Evolutionary conservation across 2,113 vertebrate species (phyloP).

Genomic region (Carettochelys insculpta): DNA sequence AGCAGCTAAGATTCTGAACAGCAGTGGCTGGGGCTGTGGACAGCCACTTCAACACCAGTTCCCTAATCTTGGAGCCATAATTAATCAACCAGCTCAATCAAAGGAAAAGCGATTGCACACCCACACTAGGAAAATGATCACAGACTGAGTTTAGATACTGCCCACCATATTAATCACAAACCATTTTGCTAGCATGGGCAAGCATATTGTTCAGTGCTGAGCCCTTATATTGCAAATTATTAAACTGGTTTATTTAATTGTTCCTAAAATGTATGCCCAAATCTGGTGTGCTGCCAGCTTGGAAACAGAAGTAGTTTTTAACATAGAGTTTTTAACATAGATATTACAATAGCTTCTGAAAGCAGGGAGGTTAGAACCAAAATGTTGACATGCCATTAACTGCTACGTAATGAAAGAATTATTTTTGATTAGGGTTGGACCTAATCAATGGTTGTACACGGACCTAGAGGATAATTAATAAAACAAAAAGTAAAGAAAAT

Average conservation of each 20-base stretch:
- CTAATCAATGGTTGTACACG: constrained; percentile 45
- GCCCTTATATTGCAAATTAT: rapidly evolving
- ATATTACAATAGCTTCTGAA: neutral
- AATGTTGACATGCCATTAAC: neutral
- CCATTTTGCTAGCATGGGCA: neutral
- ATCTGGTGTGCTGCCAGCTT: neutral
- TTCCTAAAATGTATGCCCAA: neutral
- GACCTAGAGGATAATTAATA: constrained; percentile 28
- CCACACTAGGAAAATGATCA: neutral
- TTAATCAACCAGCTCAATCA: neutral
- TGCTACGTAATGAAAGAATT: neutral
- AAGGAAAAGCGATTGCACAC: neutral
- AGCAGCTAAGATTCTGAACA: neutral
- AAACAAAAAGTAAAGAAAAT: constrained; percentile 60
- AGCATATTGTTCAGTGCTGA: neutral
- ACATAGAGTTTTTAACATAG: neutral
- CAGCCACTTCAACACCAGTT: neutral
- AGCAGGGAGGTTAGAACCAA: neutral
- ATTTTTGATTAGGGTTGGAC: constrained; percentile 7
- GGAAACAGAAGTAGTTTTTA: neutral
- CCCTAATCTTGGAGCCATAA: neutral
- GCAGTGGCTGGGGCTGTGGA: neutral
- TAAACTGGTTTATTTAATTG: neutral
- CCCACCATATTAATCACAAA: neutral
- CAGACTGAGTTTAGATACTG: neutral